phyloP scores from a whole-genome alignment of 92 coral and sea anemone species.

The Umimayanthus chanpuru region DNA sequence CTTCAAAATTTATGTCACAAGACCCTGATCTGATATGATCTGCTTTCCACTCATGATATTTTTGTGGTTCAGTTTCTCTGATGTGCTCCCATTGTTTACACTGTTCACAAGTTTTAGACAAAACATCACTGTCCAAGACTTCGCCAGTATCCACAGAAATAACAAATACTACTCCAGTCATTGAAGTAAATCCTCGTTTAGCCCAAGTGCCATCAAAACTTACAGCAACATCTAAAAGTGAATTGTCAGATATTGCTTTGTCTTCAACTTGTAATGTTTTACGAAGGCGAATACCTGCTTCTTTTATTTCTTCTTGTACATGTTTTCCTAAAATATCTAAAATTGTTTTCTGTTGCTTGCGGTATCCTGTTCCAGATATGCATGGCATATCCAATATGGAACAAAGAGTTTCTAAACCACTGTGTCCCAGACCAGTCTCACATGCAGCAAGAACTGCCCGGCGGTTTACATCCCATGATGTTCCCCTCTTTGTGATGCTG shows the following conservation, averaged over 20 bases:
- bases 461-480: conserved; percentile 43
- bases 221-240: conserved; percentile 14
- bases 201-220: conserved; percentile 24
- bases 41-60: conserved; percentile 22
- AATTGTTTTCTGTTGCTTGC: conserved; percentile 30
- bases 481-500: conserved; percentile 41
- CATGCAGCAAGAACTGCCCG: conserved; percentile 16
- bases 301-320: conserved; percentile 35
- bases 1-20: conserved; percentile 23
- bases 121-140: conserved; percentile 18
- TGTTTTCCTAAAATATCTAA: conserved; percentile 20
- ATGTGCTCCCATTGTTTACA: conserved; percentile 5
- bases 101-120: conserved; percentile 46
- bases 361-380: conserved; percentile 38
- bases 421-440: conserved; percentile 34
- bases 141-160: conserved; percentile 45
- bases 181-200: conserved; percentile 5
- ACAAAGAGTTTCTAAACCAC: conserved; percentile 28
- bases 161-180: conserved; percentile 42
- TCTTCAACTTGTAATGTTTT: conserved; percentile 1
- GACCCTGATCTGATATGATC: conserved; percentile 39
- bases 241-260: not conserved
- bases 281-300: conserved; percentile 15
- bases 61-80: conserved; percentile 22
- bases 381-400: conserved; percentile 46